Base-by-base conservation (phyloP, 2,888 invertebrate species). In the Crossocerus cetratus region DNA sequence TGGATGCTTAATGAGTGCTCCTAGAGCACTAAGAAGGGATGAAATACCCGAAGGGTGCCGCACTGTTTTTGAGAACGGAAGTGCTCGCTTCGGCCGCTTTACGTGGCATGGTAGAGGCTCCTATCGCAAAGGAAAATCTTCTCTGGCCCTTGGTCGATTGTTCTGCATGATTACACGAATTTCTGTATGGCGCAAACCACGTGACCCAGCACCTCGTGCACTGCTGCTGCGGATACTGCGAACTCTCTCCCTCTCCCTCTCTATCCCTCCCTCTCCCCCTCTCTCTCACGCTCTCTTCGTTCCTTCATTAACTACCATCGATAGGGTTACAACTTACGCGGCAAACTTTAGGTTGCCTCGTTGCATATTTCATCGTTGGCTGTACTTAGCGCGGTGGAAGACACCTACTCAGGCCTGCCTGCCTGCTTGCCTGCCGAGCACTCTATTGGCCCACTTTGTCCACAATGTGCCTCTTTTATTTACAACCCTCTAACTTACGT, bases 181-280 rank as follows among this genome's bases (percentile, higher is more conserved):
- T 61, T 23, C 18, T 21, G n/a, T 11, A 45, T 13, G 21, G 3
- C 59, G 11, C 53, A 53, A 63, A 58, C 57, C 81, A 78, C 81
- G 81, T 78, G 78, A 73, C 70, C 57, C n/a, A 58, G 49, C 16
- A 32, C 77, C 77, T 78, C 73, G 77, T 78, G 81, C 16, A 54
- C 57, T 45, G 55, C 63, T 32, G 45, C 60, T 60, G 56, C 45
- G 55, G 53, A 65, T 43, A 21, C 60, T 42, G 18, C 8, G 32
- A 32, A 8, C 44, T 16, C 65, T 44, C 44, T 43, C 64, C 18
- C 32, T 20, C 23, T 32, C 2, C 4, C 23, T 32, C 8, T 11
- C 32, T 32, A 8, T 32, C 11, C 32, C 32, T 8, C 32, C 32
- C 23, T 8, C 32, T 32, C 32, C 1, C 32, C 11, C 32, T 5